phyloP scores from a whole-genome alignment of 2,113 vertebrate species.

The Smithornis capensis region DNA sequence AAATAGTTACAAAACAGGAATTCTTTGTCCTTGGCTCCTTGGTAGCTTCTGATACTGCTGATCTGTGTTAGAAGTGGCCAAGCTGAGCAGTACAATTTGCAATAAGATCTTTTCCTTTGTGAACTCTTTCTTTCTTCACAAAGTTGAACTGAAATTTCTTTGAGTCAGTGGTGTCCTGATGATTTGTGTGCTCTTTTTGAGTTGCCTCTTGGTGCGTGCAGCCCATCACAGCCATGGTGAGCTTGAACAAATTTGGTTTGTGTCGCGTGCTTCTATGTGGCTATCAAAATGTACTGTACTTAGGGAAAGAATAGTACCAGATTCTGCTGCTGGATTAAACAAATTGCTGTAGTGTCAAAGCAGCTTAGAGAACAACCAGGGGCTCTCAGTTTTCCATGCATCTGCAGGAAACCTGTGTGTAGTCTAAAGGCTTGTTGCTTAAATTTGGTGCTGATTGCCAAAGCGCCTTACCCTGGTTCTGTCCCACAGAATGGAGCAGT shows the following conservation, averaged over 20 bases:
- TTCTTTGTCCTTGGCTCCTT: constrained; percentile 4
- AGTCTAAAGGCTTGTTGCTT: neutral
- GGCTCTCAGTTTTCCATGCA: neutral
- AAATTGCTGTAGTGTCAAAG: neutral
- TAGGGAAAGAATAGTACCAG: neutral
- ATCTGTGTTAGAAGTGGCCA: neutral
- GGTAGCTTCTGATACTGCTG: neutral
- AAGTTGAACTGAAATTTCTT: neutral
- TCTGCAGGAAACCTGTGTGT: neutral
- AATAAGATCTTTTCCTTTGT: constrained; percentile 33
- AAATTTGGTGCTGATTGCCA: constrained; percentile 62
- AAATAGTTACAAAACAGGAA: neutral
- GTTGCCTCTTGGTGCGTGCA: neutral
- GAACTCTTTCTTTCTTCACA: neutral
- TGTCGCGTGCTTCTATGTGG: neutral
- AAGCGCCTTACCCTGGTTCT: constrained; percentile 40
- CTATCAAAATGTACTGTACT: constrained; percentile 52
- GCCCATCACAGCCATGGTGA: constrained; percentile 13
- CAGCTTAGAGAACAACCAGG: constrained; percentile 6
- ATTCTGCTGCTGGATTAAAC: constrained; percentile 22
- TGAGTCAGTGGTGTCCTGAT: neutral
- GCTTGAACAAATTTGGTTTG: constrained; percentile 1
- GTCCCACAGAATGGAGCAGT: neutral
- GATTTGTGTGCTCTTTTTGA: constrained; percentile 5
- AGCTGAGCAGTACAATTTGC: constrained; percentile 22